Base-by-base conservation (phyloP, 2,113 vertebrate species). In the Zosterops pallidus region DNA sequence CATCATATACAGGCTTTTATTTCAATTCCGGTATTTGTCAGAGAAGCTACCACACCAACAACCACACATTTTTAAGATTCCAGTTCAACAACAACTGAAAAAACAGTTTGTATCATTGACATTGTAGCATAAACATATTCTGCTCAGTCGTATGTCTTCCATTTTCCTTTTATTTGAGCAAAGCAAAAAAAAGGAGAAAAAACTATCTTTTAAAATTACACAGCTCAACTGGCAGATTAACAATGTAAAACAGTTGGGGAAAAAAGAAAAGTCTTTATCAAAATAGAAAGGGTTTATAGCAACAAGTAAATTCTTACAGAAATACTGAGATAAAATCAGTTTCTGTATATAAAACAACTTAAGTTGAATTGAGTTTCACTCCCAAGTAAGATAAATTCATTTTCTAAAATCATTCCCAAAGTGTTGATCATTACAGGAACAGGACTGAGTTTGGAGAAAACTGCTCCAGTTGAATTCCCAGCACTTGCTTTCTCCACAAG, bases 91-190 rank as follows among this genome's bases (percentile, higher is more conserved):
- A 84, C 77, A 95, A 97, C 80, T 96, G 82, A 95, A 96, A 95
- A 95, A 94, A 87, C 90, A 94, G 94, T 93, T 94, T 96, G 90
- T 78, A 91, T 94, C 92, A 92, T 78, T 97, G 89, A 90, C 92
- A 94, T 85, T 65, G 69, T 81, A 94, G 89, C 85, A 94, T 80
- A 92, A 94, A 97, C 89, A 90, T 92, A 80, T 90, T 94, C 93
- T 96, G 95, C 92, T 96, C 84, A 68, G 90, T 87, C 82, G 35
- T 92, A 92, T 90, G 84, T 80, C 94, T 95, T 92, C 64, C 86
- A 85, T 92, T 89, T 88, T 94, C 57, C 44, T 64, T 92, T 83
- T 75, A 94, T 89, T 89, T 77, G 64, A 95, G 81, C 78, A 96
- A 88, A 94, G 76, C 3, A 26, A 74, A 93, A 86, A 71, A 46